phyloP scores from a whole-genome alignment of 2,797 vertebrate species.

The Artibeus lituratus region DNA sequence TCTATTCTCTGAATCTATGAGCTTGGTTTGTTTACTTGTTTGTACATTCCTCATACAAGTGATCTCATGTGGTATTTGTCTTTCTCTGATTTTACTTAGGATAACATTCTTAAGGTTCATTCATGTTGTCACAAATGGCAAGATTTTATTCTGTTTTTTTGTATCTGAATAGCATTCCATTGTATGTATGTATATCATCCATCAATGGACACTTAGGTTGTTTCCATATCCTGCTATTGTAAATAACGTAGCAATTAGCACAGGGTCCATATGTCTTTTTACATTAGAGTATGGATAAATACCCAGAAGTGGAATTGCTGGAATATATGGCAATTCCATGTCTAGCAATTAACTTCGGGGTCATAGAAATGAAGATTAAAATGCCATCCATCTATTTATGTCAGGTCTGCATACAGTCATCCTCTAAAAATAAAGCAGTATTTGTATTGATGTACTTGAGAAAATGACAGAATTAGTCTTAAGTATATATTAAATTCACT shows the following conservation, averaged over 20 bases:
- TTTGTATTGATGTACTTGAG: not conserved
- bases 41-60: not conserved
- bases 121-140: not conserved
- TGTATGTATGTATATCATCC: not conserved
- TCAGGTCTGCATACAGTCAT: not conserved
- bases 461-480: not conserved
- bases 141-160: not conserved
- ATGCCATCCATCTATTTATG: not conserved
- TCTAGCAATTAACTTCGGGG: not conserved
- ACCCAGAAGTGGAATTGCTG: not conserved
- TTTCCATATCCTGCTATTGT: not conserved
- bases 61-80: not conserved
- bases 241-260: not conserved
- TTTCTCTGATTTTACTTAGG: not conserved
- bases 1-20: not conserved
- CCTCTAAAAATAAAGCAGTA: not conserved
- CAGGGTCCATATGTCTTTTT: not conserved
- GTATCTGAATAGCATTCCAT: not conserved
- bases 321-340: not conserved
- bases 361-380: not conserved
- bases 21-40: not conserved
- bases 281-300: not conserved
- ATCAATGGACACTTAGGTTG: not conserved
- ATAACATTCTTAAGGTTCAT: not conserved
- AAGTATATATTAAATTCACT: not conserved